Conservation (phyloP, 2,113 vertebrate species). For the Morphnarchus princeps region DNA sequence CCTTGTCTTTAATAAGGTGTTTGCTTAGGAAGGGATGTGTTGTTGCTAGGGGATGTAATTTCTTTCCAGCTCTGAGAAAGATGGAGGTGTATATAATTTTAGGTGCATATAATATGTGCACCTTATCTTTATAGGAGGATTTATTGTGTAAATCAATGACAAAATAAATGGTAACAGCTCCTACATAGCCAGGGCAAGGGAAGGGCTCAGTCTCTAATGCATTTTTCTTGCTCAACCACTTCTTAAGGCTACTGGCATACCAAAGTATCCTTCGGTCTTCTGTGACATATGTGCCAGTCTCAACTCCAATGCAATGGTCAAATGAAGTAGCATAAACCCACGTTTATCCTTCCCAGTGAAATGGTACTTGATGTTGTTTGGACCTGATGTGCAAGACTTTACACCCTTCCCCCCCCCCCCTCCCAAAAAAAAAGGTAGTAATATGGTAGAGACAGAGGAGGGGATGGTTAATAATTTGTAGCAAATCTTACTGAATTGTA, state of each 20-base stretch:
- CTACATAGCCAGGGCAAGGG: not conserved
- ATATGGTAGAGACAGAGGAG: not conserved
- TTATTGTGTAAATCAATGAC: not conserved
- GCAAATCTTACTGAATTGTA: not conserved
- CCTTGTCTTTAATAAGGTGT: not conserved
- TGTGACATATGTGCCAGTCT: not conserved
- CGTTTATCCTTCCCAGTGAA: not conserved
- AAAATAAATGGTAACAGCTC: not conserved
- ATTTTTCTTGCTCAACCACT: not conserved
- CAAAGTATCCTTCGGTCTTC: not conserved
- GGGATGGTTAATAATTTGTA: not conserved
- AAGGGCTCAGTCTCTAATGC: not conserved
- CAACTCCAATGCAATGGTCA: not conserved
- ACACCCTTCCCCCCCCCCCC: accelerated
- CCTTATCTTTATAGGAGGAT: not conserved
- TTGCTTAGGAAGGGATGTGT: not conserved
- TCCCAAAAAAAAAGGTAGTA: not conserved
- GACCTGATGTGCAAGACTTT: not conserved
- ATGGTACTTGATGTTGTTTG: not conserved
- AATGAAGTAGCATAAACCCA: not conserved
- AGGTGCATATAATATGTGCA: not conserved
- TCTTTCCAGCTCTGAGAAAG: not conserved
- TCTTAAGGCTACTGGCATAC: not conserved
- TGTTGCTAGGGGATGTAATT: not conserved
- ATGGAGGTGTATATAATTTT: not conserved